phyloP scores from a whole-genome alignment of 2,797 vertebrate species.

The Peromyscus attwateri region DNA sequence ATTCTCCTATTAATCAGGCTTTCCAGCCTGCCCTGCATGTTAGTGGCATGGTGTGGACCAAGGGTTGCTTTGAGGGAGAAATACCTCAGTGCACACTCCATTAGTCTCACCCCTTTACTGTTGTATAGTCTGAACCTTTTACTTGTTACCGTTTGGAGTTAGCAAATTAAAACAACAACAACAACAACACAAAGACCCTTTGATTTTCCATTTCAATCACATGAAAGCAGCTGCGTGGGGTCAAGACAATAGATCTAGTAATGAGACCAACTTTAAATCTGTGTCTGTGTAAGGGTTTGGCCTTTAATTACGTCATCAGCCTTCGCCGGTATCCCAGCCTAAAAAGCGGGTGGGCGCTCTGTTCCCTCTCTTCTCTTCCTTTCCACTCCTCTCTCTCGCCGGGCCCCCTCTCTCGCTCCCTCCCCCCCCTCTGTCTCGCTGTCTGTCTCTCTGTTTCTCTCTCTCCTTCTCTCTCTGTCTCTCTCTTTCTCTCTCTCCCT shows the following conservation, averaged over 20 bases:
- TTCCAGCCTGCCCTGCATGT: accelerated
- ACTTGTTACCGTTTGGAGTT: not conserved
- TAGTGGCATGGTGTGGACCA: not conserved
- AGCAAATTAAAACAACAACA: not conserved
- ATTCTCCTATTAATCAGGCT: slow-evolving; percentile 64
- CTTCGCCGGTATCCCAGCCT: no score
- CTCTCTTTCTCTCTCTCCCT: no score
- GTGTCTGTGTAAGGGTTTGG: no score
- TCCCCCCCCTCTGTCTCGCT: no score
- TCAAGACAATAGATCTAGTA: not conserved
- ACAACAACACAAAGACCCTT: not conserved
- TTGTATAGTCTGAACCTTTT: not conserved
- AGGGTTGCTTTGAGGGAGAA: not conserved
- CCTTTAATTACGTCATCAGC: no score
- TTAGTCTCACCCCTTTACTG: not conserved
- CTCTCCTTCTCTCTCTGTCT: no score
- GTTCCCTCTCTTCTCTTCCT: no score
- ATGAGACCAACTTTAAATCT: not conserved
- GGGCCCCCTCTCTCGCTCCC: no score
- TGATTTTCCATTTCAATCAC: not conserved
- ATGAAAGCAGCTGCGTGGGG: not conserved
- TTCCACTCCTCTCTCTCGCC: no score
- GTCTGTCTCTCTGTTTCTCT: no score
- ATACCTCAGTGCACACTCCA: no score
- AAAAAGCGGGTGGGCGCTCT: no score